Base-by-base conservation (phyloP, 1,140 invertebrate species). In the Zaprionus lachaisei region DNA sequence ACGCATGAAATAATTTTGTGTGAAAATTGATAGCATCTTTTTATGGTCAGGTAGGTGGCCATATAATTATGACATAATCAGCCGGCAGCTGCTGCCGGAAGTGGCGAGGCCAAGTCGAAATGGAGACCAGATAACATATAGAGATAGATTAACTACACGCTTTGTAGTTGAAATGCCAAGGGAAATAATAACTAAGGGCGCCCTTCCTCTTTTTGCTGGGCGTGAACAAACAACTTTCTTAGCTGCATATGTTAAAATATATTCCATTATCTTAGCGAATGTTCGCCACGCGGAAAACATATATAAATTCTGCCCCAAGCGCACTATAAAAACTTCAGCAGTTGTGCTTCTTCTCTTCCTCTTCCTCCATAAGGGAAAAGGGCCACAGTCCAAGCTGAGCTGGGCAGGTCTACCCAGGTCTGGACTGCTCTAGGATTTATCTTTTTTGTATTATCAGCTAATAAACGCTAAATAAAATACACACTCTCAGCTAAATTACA, bases 401-500 rank as follows among this genome's bases (percentile, higher is more conserved):
- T 24, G 15, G 22, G 15, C 22, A n/a, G 57, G 15, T 0, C 7
- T 7, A 31, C 2, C 14, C 41, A 49, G 49, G 38, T 1, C 38
- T 54, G 24, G 2, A 31, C 7, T 49, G 80, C 66, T 67, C 47
- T 60, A 69, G 68, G 81, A 90, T 90, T 90, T 90, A 90, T 90
- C 85, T 90, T 78, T 90, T 90, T 90, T 71, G 73, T 81, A 85
- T 90, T 90, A 90, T 90, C 85, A 90, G 85, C 85, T 90, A 90
- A 90, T 90, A 90, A 90, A 90, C 85, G 85, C 85, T 90, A 82
- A 90, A 90, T 91, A 90, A 90, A 90, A 86, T 90, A 90, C 86
- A 91, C 86, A 90, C 85, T 90, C 86, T 82, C 69, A 85, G 85
- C 82, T 75, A 90, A 90, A 90, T 90, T 89, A 85, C 81, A 81